Evolutionary conservation across 2,888 invertebrate species (phyloP), one percentile per base, ranked within the genome.

Genomic region (Lamellibrachia columna): DNA sequence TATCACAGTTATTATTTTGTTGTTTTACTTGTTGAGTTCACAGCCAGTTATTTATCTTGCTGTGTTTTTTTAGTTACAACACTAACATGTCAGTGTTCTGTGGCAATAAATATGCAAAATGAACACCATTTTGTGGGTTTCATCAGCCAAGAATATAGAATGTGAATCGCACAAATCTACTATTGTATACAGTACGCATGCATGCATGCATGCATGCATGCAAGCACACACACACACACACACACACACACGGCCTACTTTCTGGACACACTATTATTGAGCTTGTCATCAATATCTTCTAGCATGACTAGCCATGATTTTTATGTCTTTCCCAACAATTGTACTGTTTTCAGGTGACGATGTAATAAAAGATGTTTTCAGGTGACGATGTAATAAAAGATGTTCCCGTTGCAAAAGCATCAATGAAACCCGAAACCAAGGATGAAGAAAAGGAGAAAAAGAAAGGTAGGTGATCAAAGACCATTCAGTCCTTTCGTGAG

Each of bases 261-360:
- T 58, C 58, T 58, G 58, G n/a, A 15, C 4, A 75, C 75, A 6
- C n/a, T 22, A 6, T 4, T 4, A 75, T 22, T 75, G 75, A 9
- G 55, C 55, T 55, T 55, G 9, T 75, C 6, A 22, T 22, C 22
- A 6, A 22, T n/a, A 75, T 4, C 22, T 40, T 40, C 40, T 40
- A 40, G 40, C 40, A 0, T 40, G 40, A 22, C n/a, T 22, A 15
- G 4, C 40, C 53, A 55, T 55, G 53, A 7, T 90, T 58, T 90
- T 58, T 52, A 9, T 55, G n/a, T 90, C 53, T 52, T 58, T 9
- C 92, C 91, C 91, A 91, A 90, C 55, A 91, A 55, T 22, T 90
- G 58, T 91, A 90, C 60, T 92, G 91, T 90, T 91, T 92, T 91
- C 75, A 75, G 75, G 75, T 75, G 75, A 75, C 6, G 75, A 75